Conservation (phyloP, 2,797 vertebrate species). For the Danio choprae region DNA sequence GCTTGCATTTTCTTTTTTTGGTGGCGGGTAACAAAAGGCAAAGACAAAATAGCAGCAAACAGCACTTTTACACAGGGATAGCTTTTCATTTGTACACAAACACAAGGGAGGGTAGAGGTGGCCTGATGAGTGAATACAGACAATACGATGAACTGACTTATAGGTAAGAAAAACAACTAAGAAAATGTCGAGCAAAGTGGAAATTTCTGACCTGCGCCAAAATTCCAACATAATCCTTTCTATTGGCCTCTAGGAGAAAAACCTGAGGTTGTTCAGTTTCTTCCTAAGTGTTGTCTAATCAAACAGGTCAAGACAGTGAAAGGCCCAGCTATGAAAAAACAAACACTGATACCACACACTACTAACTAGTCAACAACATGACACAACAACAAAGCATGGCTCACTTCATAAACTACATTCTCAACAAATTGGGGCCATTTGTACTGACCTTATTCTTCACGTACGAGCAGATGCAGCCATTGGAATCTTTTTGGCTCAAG, state of each 20-base stretch:
- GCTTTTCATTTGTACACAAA: constrained; percentile 10
- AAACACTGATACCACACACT: not conserved
- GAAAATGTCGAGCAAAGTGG: not conserved
- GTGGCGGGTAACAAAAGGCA: constrained; percentile 34
- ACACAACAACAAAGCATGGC: not conserved
- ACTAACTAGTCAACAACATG: not conserved
- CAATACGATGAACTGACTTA: not conserved
- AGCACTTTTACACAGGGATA: constrained; percentile 34
- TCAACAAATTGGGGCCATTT: too few species aligned
- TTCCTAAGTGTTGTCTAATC: not conserved
- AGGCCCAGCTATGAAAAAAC: not conserved
- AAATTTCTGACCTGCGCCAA: not conserved
- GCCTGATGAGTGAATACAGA: not conserved
- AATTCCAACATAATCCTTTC: not conserved
- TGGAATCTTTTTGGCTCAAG: too few species aligned
- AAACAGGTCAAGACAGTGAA: not conserved
- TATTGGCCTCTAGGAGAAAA: not conserved
- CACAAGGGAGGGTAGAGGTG: constrained; percentile 9
- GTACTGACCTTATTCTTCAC: too few species aligned
- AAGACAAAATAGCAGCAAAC: constrained; percentile 45
- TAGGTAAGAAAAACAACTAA: not conserved
- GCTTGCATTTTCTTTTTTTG: constrained; percentile 53
- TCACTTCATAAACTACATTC: too few species aligned
- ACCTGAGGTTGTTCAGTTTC: not conserved
- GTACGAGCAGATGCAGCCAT: too few species aligned